Evolutionary conservation across 2,888 invertebrate genomes (phyloP).

Genomic region (Drosophila suboccidentalis): DNA sequence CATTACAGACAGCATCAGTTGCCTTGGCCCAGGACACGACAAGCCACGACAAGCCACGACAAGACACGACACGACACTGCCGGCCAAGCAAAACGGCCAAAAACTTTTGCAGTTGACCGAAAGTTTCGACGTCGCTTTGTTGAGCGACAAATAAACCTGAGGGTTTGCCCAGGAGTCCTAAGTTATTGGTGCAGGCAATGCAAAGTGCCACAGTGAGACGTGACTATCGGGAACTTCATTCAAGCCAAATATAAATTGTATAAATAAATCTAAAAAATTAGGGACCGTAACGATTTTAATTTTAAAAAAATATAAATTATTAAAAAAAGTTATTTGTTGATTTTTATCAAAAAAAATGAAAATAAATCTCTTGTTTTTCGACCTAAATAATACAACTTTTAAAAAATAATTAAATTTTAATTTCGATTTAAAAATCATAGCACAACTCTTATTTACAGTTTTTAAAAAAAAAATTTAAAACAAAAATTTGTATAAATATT

Average conservation of each 20-base stretch:
- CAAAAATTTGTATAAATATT: no score
- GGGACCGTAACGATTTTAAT: no score
- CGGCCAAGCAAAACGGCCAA: constrained; percentile 40
- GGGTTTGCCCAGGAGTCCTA: constrained; percentile 8
- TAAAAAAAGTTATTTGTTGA: no score
- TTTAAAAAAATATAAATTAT: no score
- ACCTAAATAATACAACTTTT: no score
- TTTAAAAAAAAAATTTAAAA: no score
- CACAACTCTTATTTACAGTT: no score
- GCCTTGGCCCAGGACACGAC: neutral
- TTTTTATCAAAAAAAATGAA: no score
- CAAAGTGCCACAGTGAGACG: constrained; percentile 15
- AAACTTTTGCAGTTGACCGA: constrained; percentile 58
- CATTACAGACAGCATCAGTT: constrained; percentile 6
- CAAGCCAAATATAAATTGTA: neutral
- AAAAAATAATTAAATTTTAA: no score
- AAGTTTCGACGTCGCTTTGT: constrained; percentile 63
- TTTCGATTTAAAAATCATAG: no score
- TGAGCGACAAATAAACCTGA: constrained; percentile 42
- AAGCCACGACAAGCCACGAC: no score
- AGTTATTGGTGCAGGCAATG: constrained; percentile 11
- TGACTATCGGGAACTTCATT: constrained; percentile 5
- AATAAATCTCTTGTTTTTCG: no score
- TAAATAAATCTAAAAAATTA: neutral
- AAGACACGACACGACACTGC: constrained; percentile 6